Conservation (phyloP, 1,140 invertebrate species). For the Pogonomyrmex barbatus region DNA sequence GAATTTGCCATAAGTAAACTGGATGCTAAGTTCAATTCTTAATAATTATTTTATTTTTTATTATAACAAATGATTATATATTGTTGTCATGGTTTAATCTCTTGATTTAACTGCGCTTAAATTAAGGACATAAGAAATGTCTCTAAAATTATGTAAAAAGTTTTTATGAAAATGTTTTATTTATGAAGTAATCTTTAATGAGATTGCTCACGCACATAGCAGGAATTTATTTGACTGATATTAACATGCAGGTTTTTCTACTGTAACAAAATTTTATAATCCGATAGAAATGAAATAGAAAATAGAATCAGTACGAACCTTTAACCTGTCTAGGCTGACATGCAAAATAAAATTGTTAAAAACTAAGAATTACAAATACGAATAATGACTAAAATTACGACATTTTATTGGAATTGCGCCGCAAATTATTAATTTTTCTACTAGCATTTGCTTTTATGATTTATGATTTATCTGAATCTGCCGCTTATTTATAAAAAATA, state of each 20-base stretch:
- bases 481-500: neutral
- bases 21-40: conserved; percentile 9
- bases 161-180: conserved; percentile 43
- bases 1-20: conserved; percentile 19
- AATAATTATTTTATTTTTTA: conserved; percentile 29
- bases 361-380: neutral
- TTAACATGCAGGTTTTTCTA: conserved; percentile 45
- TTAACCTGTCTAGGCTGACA: neutral
- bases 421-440: conserved; percentile 10
- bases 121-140: conserved; percentile 23
- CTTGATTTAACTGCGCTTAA: conserved; percentile 44
- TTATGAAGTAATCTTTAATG: conserved; percentile 34
- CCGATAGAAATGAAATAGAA: conserved; percentile 18
- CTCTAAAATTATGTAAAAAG: conserved; percentile 39
- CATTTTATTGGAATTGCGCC: neutral
- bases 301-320: neutral
- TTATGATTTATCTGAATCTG: neutral
- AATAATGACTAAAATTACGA: conserved; percentile 26
- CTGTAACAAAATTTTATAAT: conserved; percentile 29
- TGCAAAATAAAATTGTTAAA: conserved; percentile 29
- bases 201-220: conserved; percentile 38
- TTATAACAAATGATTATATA: conserved; percentile 22
- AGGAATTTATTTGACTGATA: conserved; percentile 62
- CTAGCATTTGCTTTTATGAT: conserved; percentile 10
- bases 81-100: conserved; percentile 70